Evolutionary conservation across 2,113 vertebrate genomes (phyloP).

Genomic region (Nymphicus hollandicus): DNA sequence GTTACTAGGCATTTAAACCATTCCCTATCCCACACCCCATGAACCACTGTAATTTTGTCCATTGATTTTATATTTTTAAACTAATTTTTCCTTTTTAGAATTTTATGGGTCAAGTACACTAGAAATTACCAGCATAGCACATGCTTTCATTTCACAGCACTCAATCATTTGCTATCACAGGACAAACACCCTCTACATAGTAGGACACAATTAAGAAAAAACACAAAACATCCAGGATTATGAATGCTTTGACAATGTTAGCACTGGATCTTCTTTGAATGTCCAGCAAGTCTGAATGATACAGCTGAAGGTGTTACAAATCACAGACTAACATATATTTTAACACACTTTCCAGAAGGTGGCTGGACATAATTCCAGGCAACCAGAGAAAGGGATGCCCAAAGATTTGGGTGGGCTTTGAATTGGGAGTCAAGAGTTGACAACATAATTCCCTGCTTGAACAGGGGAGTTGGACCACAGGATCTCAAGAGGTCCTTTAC

Average conservation of each 20-base stretch:
- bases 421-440: background rate
- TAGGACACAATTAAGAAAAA: background rate
- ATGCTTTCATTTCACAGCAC: background rate
- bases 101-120: background rate
- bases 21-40: background rate
- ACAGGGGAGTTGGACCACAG: background rate
- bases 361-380: background rate
- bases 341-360: background rate
- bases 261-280: background rate
- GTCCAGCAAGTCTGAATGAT: background rate
- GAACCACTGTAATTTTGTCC: background rate
- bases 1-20: background rate
- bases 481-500: background rate
- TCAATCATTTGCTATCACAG: background rate
- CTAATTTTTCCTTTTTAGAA: background rate
- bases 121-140: background rate
- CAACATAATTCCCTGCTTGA: background rate
- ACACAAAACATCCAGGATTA: rapidly evolving
- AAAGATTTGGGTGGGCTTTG: background rate
- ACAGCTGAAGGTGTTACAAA: background rate
- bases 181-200: background rate
- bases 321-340: background rate
- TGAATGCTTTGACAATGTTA: background rate
- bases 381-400: background rate
- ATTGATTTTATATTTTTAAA: background rate